A percentile compares a stretch with the other conserved stretches of the same genome.
Evolutionary conservation across 2,113 vertebrate genomes (phyloP).

Genomic region (Hymenochirus boettgeri): DNA sequence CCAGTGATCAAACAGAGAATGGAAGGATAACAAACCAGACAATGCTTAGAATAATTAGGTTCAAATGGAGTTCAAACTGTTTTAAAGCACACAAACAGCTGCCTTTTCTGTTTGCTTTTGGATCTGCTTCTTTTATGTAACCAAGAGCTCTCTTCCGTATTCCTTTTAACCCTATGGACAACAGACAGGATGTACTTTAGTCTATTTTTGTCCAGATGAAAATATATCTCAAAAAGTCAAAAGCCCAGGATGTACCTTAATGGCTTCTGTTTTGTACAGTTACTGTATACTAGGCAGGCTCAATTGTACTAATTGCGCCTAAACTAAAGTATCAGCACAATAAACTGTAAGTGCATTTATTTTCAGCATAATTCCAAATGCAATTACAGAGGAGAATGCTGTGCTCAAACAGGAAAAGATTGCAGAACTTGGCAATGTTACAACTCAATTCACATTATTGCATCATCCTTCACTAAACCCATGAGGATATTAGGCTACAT

Average conservation of each 20-base stretch:
- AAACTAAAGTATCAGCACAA: conserved; percentile 3
- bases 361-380: conserved; percentile 35
- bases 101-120: conserved; percentile 37
- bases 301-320: conserved; percentile 3
- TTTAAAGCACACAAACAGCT: conserved; percentile 39
- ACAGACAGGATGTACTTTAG: background rate
- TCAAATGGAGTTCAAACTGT: conserved; percentile 42
- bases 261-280: conserved; percentile 10
- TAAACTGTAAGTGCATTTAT: conserved; percentile 27
- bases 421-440: conserved; percentile 10
- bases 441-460: conserved; percentile 7
- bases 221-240: conserved; percentile 8
- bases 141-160: conserved; percentile 13
- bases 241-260: background rate
- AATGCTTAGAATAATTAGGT: conserved; percentile 41
- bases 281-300: conserved; percentile 5
- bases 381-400: conserved; percentile 32
- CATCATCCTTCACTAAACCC: conserved; percentile 26
- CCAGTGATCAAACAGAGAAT: conserved; percentile 36
- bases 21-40: conserved; percentile 35
- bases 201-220: background rate
- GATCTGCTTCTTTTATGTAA: conserved; percentile 35
- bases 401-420: conserved; percentile 39
- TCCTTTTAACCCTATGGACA: conserved; percentile 27
- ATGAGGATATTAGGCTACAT: background rate